These are phyloP conservation scores for Mycetomoellerius zeteki DNA, from an alignment of 1,140 invertebrate species.

Conservation along the genomic window DNA sequence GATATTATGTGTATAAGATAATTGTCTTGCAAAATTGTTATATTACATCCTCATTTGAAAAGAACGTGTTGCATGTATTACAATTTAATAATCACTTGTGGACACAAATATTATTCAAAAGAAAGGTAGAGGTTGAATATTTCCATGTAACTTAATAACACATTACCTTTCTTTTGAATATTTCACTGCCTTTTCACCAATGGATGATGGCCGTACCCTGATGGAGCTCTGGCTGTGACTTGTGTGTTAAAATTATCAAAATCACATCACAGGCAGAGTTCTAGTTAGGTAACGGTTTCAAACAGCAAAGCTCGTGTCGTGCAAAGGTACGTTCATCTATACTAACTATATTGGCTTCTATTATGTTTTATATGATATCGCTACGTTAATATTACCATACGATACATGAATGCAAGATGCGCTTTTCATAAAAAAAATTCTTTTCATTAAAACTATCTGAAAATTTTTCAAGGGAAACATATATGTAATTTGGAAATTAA, in stretches of 20 bases:
- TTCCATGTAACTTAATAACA: neutral
- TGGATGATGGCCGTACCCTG: conserved; percentile 86
- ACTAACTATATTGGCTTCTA: conserved; percentile 63
- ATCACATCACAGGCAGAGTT: conserved; percentile 97
- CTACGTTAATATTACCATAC: neutral
- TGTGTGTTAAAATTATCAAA: conserved; percentile 88
- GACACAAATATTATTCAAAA: conserved; percentile 16
- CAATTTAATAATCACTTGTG: conserved; percentile 27
- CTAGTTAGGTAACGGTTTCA: conserved; percentile 91
- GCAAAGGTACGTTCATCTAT: conserved; percentile 71
- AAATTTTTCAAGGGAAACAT: neutral
- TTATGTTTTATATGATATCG: conserved; percentile 18
- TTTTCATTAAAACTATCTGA: neutral
- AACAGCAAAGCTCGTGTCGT: conserved; percentile 72
- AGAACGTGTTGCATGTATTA: conserved; percentile 56
- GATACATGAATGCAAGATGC: neutral
- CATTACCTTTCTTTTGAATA: conserved; percentile 52
- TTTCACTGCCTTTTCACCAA: conserved; percentile 66
- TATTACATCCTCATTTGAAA: conserved; percentile 17
- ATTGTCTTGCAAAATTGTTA: neutral
- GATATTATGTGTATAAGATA: neutral
- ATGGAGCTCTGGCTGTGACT: conserved; percentile 93
- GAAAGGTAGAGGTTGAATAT: conserved; percentile 37
- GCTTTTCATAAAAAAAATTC: neutral
- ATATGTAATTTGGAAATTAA: conserved; percentile 9